Base-by-base conservation (phyloP, 2,888 invertebrate species). In the Amiota minor region DNA sequence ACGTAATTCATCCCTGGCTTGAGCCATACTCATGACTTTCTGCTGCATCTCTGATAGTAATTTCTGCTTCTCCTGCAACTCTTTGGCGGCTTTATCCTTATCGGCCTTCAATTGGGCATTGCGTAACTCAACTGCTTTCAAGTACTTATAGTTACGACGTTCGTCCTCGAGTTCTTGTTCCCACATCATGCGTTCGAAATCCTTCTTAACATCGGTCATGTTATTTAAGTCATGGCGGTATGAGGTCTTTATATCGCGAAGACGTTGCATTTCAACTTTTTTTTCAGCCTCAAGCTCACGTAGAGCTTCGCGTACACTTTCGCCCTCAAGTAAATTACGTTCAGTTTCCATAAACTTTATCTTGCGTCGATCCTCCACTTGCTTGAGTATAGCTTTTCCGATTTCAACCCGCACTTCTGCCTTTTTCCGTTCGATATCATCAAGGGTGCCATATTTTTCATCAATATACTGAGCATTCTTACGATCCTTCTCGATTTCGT, bases 401-500 rank as follows among this genome's bases (percentile, higher is more conserved):
- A 85, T 84, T 50, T 74, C 72, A 1, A 46, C 62, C 23, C 84
- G 85, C 16, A 76, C 76, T 14, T 76, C 70, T 53, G 70, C 74
- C 35, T 72, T 80, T 70, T 53, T 18, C 68, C 64, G 53, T 16
- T 82, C 84, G 16, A 75, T 73, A 9, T 80, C 56, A 75, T 76
- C 59, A 49, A 56, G 12, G n/a, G 79, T 77, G 20, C 81, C 83
- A 77, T 77, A 80, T 55, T 85, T 83, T 20, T 76, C 74, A 8
- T 82, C 73, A 18, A 81, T 81, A 70, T 77, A 84, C 0, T 71
- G 75, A 6, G 8, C 46, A 9, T 80, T 77, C 73, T 80, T 84
- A 94, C 72, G 75, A 0, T 71, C 76, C 81, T 79, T 94, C 87
- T 94, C 94, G 2, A 92, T 92, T 9, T 92, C 94, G 80, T 93